Conservation (phyloP, 2,797 vertebrate species). For the Phataginus tetradactyla region DNA sequence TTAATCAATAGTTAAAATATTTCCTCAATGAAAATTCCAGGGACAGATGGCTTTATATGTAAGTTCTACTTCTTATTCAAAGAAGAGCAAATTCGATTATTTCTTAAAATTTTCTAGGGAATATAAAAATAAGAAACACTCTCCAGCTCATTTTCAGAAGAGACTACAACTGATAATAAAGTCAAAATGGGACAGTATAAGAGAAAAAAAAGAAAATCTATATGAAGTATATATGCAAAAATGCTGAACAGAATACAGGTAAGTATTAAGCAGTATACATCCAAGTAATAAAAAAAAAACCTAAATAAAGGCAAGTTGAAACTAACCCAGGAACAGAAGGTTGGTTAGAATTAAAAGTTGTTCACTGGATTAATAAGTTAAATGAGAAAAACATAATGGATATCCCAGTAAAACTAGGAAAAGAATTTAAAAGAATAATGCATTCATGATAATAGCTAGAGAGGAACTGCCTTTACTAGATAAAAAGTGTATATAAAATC, state of each 20-base stretch:
- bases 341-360: not conserved
- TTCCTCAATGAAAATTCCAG: not conserved
- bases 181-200: not conserved
- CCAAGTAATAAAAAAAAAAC: not conserved
- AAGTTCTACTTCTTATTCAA: not conserved
- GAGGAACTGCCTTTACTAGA: not conserved
- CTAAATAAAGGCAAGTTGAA: not conserved
- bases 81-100: not conserved
- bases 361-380: not conserved
- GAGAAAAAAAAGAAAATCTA: not conserved
- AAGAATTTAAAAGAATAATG: not conserved
- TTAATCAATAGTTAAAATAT: not conserved
- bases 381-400: not conserved
- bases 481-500: not conserved
- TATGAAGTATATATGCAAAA: not conserved
- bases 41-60: not conserved
- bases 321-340: not conserved
- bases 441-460: not conserved
- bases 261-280: not conserved
- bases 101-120: not conserved
- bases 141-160: not conserved
- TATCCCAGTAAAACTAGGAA: not conserved
- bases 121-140: not conserved
- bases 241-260: not conserved
- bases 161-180: not conserved